Percentiles rank a stretch among this genome's conserved stretches.
Conservation (phyloP, 2,797 vertebrate species). For the Spinus pinus region DNA sequence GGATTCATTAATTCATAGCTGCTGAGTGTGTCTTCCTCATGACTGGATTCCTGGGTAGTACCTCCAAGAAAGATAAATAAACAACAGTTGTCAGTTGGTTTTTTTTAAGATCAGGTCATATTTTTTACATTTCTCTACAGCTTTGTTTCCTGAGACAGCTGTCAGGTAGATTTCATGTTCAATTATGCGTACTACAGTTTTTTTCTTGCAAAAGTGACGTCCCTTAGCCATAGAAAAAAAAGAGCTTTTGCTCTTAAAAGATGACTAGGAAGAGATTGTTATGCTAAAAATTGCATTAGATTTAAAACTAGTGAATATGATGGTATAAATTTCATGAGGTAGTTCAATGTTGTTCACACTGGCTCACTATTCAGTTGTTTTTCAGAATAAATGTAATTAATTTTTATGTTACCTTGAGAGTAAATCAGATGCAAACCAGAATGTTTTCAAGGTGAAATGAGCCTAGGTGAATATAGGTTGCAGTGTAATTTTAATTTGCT, state of each 20-base stretch:
- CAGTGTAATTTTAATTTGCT: neutral
- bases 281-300: neutral
- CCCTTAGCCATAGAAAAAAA: neutral
- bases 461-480: neutral
- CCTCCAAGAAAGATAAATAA: neutral
- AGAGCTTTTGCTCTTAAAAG: neutral
- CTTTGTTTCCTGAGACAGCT: neutral
- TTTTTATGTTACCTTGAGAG: neutral
- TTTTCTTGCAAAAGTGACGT: neutral
- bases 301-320: neutral
- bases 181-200: neutral
- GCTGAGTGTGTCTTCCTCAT: neutral
- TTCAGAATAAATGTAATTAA: neutral
- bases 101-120: neutral
- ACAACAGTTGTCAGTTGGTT: neutral
- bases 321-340: neutral
- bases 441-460: neutral
- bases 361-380: neutral
- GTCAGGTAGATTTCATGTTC: neutral
- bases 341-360: neutral
- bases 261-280: neutral
- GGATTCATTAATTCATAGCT: conserved; percentile 5
- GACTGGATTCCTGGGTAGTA: neutral
- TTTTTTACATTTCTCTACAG: neutral
- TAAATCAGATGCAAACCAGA: neutral